Base-by-base conservation (phyloP, 2,888 invertebrate genomes). In the Lissocephala sabroskyi region DNA sequence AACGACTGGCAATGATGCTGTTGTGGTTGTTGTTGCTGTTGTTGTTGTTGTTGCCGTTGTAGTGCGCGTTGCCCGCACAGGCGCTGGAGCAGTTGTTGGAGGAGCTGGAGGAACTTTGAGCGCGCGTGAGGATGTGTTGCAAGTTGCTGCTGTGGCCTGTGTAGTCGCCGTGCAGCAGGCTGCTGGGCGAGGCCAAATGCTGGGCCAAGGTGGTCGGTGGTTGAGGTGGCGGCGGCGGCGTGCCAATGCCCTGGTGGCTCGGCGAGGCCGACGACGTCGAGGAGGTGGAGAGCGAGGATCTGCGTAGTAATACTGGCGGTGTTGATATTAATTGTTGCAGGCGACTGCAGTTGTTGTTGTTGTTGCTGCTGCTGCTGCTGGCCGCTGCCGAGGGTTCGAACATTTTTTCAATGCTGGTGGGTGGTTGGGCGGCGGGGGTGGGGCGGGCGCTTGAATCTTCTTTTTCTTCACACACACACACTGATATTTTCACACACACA, bases 271-370 rank as follows among this genome's bases (percentile, higher is more conserved):
- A 44, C 44, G 57, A 26, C 10, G 56, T 48, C 40, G 44, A 37
- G 23, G 52, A 36, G 52, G 53, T 45, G 41, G 73, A 65, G 62
- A 71, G 73, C 52, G 67, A 65, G 41, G 67, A 59, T 73, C 55
- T 77, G 66, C 59, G 64, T 63, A 77, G 60, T 65, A 74, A 75
- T 61, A 75, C 80, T 66, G 80, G 81, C 54, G 80, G 82, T 61
- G 82, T 77, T 46, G 77, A 65, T 67, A 82, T 82, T 68, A 82
- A 79, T 66, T 82, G 79, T 67, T 83, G 82, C 78, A 82, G 59
- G 61, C 81, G 80, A 62, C 82, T 81, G 70, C 81, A 80, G 54
- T 77, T 66, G 51, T 52, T 59, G 66, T 56, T 64, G 62, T 65
- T 65, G 59, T 65, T 59, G 65, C 65, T 64, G 57, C 49, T 63